A percentile compares a stretch with the other conserved stretches of the same genome.
These are phyloP conservation scores for Odontophorus gujanensis DNA, from an alignment of 2,113 vertebrate species.

Conservation along the genomic window DNA sequence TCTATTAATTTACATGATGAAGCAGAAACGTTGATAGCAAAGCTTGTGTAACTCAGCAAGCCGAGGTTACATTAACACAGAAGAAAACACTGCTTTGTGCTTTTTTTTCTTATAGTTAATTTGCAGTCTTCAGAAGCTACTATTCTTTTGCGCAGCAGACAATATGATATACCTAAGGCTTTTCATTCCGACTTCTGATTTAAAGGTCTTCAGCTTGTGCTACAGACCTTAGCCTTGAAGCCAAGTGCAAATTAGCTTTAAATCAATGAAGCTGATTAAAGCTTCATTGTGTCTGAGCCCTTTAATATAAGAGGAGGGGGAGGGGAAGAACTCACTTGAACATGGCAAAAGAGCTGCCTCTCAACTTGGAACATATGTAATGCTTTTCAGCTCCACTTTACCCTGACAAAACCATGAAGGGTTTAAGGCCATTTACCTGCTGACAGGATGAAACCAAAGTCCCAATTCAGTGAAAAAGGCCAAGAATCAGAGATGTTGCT, in stretches of 20 bases:
- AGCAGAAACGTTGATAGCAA: conserved; percentile 68
- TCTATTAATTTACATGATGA: conserved; percentile 75
- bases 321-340: conserved; percentile 79
- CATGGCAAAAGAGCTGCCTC: conserved; percentile 78
- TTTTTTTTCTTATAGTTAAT: conserved; percentile 71
- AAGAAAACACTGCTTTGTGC: conserved; percentile 70
- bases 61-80: conserved; percentile 69
- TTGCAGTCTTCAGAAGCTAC: conserved; percentile 72
- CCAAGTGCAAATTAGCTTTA: conserved; percentile 87
- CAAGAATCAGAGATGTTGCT: conserved; percentile 88
- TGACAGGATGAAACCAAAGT: conserved; percentile 82
- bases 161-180: conserved; percentile 80
- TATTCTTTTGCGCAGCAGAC: conserved; percentile 73
- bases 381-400: conserved; percentile 77
- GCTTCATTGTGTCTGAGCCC: conserved; percentile 78
- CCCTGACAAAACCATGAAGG: conserved; percentile 76
- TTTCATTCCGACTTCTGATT: conserved; percentile 81
- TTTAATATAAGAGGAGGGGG: conserved; percentile 70
- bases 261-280: conserved; percentile 89
- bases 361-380: conserved; percentile 82
- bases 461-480: conserved; percentile 82
- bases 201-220: conserved; percentile 82
- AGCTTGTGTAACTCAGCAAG: conserved; percentile 42
- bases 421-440: conserved; percentile 84
- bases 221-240: conserved; percentile 84